A percentile compares a stretch with the other conserved stretches of the same genome.
These are phyloP conservation scores for Tyrannus savana DNA, from an alignment of 2,113 vertebrate genomes.

Conservation along the genomic window DNA sequence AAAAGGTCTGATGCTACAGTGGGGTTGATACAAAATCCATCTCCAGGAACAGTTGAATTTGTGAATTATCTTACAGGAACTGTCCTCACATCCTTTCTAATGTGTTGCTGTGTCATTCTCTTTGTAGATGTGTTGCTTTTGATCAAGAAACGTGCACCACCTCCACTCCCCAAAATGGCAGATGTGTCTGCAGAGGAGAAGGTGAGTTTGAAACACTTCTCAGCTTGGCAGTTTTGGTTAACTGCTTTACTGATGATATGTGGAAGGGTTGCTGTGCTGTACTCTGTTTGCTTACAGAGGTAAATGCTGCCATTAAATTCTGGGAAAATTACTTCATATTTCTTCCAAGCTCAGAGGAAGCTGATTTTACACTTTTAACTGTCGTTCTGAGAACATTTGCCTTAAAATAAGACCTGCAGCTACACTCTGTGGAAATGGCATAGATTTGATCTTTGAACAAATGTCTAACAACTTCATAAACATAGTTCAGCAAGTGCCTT, in stretches of 20 bases:
- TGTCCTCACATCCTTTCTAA: not conserved
- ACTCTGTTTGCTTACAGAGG: not conserved
- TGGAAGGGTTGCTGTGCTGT: not conserved
- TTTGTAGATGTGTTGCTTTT: constrained; percentile 87
- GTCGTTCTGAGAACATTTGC: not conserved
- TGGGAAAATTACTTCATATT: not conserved
- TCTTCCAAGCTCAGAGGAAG: not conserved
- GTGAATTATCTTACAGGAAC: not conserved
- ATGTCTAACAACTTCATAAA: not conserved
- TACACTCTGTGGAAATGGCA: not conserved
- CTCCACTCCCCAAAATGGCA: constrained; percentile 86
- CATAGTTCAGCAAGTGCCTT: not conserved
- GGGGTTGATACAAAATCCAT: not conserved
- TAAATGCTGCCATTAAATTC: not conserved
- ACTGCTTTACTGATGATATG: not conserved
- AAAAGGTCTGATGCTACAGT: not conserved
- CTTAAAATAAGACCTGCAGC: not conserved
- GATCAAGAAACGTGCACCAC: constrained; percentile 86
- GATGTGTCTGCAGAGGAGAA: constrained; percentile 93
- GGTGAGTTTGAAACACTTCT: constrained; percentile 63
- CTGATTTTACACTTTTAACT: not conserved
- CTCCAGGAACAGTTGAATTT: not conserved
- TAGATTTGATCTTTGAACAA: not conserved
- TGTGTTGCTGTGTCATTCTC: not conserved
- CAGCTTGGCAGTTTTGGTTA: rapidly evolving